Conservation (phyloP, 2,888 invertebrate genomes). For the Ariolimax columbianus region DNA sequence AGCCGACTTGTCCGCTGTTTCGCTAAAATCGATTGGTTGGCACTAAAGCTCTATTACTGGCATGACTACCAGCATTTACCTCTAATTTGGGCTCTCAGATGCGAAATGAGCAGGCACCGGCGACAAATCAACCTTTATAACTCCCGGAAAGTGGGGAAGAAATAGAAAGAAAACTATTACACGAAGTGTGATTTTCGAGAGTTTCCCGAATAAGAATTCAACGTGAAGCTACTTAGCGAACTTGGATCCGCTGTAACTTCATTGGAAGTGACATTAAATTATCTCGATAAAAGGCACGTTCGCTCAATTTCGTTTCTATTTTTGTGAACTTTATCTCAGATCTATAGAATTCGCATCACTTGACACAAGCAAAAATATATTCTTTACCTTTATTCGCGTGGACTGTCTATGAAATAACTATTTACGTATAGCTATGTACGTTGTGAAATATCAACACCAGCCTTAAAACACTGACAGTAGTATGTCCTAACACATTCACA, state of each 20-base stretch:
- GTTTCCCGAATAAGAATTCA: neutral
- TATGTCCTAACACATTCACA: too few relatives aligned
- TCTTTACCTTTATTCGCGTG: too few relatives aligned
- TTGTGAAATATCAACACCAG: neutral
- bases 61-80: conserved; percentile 3
- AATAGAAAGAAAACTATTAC: neutral
- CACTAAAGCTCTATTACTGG: conserved; percentile 21
- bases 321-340: too few relatives aligned
- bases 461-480: too few relatives aligned
- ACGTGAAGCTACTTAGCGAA: neutral
- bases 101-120: neutral
- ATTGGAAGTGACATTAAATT: neutral
- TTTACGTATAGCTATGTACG: too few relatives aligned
- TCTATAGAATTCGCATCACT: too few relatives aligned
- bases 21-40: conserved; percentile 23
- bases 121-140: neutral
- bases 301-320: too few relatives aligned
- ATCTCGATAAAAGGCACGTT: neutral
- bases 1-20: conserved; percentile 3
- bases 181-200: neutral
- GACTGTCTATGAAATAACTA: too few relatives aligned
- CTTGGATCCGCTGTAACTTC: too few relatives aligned
- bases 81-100: neutral
- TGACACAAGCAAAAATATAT: too few relatives aligned
- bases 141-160: neutral